Conservation (phyloP, 1,140 invertebrate species). For the Coboldia fuscipes region DNA sequence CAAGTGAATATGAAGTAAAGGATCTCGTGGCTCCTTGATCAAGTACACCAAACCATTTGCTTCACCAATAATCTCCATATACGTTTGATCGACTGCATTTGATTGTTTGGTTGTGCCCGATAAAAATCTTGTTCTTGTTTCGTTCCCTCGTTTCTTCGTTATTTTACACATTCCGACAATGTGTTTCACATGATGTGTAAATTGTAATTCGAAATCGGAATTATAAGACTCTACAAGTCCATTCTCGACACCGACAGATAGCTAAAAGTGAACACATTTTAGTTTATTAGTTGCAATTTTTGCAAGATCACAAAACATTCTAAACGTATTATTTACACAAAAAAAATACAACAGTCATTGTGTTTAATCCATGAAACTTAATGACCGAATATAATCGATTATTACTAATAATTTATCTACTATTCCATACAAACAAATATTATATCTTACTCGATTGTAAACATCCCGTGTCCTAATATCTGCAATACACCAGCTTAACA, state of each 20-base stretch:
- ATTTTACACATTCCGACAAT: conserved; percentile 26
- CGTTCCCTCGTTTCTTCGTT: neutral
- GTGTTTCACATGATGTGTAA: conserved; percentile 33
- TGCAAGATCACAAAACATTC: too few relatives aligned
- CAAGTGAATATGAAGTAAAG: conserved; percentile 37
- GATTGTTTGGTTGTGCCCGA: conserved; percentile 5
- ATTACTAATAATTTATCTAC: neutral
- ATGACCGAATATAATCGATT: too few relatives aligned
- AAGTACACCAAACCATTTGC: conserved; percentile 29
- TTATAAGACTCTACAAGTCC: conserved; percentile 35
- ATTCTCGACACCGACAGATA: conserved; percentile 37
- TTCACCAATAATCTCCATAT: conserved; percentile 20
- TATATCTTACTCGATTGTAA: conserved; percentile 20
- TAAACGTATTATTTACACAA: too few relatives aligned
- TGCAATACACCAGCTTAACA: conserved; percentile 50
- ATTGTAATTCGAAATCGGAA: conserved; percentile 36
- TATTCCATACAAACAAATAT: neutral
- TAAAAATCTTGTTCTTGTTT: conserved; percentile 3
- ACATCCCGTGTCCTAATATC: conserved; percentile 33
- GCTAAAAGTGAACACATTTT: conserved; percentile 22
- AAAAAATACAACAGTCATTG: too few relatives aligned
- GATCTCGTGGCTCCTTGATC: conserved; percentile 34
- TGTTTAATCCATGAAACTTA: too few relatives aligned
- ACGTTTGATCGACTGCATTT: conserved; percentile 7
- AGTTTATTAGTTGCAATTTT: too few relatives aligned